Evolutionary conservation across 2,888 invertebrate species (phyloP), one percentile per base, ranked within the genome.

Genomic region (Zaprionus lineosus): DNA sequence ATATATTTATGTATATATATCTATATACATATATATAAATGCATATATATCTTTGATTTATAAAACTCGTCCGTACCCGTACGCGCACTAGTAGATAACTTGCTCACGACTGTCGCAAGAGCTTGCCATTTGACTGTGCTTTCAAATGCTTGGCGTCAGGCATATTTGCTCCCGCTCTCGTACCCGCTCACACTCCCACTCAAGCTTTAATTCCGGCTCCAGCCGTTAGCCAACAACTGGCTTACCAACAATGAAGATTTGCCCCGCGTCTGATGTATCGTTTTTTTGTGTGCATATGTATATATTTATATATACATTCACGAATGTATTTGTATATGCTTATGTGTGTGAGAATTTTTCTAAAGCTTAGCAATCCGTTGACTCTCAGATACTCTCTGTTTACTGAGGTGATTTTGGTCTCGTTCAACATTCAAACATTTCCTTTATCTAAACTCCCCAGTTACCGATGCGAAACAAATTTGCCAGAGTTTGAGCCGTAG

Each of bases 71-170:
- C 87, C 85, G 87, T 71, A 63, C 68, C 81, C 73, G 74, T 73
- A 76, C 84, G 86, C 87, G 86, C 72, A 74, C 84, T 68, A 71
- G 73, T 86, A 73, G 84, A 75, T 81, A 84, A 78, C 82, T 85
- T 74, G 84, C 78, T 87, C 72, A 77, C 85, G 85, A 87, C 87
- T 87, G 84, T 66, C 70, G 64, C 52, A 52, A 47, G 66, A 55
- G 64, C 48, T 58, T 64, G 66, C 63, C 52, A 68, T 65, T 74
- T 67, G 61, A 53, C 66, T 44, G 59, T 60, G 48, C 44, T 65
- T 31, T 2, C 48, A 24, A 53, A 31, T 34, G 28, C 3, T 24
- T 31, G 44, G 36, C 51, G 57, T 43, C 34, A 36, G 43, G 9
- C 39, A 51, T 28, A 64, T 64, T 50, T 52, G 52, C 48, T 67